Conservation (phyloP, 1,140 invertebrate genomes). For the Teleogryllus occipitalis region DNA sequence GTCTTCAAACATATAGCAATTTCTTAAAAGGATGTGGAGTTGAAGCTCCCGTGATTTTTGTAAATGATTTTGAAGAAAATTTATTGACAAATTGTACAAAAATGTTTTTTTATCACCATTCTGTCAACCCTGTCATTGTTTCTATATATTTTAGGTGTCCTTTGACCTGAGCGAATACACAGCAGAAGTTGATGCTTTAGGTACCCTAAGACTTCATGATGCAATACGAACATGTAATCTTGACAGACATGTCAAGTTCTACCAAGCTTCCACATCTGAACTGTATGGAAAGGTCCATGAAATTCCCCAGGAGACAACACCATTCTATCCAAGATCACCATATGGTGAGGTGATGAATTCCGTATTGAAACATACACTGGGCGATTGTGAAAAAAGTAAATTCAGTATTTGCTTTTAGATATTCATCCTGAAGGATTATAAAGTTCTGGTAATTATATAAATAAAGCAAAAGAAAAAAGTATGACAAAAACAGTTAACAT, state of each 20-base stretch:
- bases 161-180: conserved; percentile 99
- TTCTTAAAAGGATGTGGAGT: too few species aligned
- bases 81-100: too few species aligned
- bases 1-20: too few species aligned
- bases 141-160: conserved; percentile 55
- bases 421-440: too few species aligned
- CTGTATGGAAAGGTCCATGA: conserved; percentile 96
- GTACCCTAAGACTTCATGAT: conserved; percentile 88
- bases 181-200: conserved; percentile 97
- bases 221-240: conserved; percentile 89
- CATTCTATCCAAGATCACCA: conserved; percentile 98
- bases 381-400: neutral
- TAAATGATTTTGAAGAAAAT: too few species aligned
- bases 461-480: neutral
- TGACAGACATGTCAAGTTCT: conserved; percentile 80
- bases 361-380: neutral
- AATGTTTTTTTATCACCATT: too few species aligned
- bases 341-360: conserved; percentile 65
- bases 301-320: conserved; percentile 96
- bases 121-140: neutral
- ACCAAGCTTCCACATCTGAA: conserved; percentile 98
- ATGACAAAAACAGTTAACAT: neutral
- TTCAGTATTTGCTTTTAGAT: neutral
- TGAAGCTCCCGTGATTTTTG: too few species aligned
- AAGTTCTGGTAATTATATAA: too few species aligned